Base-by-base conservation (phyloP, 2,797 vertebrate species). In the Hephaestus fuliginosus region DNA sequence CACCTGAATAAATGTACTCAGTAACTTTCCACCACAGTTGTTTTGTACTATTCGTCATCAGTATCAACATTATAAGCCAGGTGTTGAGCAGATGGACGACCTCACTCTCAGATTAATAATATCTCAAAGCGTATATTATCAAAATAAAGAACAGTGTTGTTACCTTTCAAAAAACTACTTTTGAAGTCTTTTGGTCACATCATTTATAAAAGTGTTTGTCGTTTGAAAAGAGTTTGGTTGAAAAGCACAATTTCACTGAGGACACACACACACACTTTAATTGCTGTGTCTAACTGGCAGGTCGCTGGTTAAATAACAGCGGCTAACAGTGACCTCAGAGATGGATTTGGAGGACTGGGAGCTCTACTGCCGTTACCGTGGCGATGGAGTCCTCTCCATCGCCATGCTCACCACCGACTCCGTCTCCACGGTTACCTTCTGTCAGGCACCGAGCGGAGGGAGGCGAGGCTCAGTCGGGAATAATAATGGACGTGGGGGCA, bases 341-440 rank as follows among this genome's bases (percentile, higher is more conserved):
- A 69, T 41, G 46, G 73, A 81, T 70, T 64, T 60, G 71, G 15
- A 88, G 41, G 65, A 61, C 64, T 83, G 78, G 71, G 78, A 84
- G 86, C 82, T 83, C 33, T 58, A 14, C 68, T 61, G 83, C 58
- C 0, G 91, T 94, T 92, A 62, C 93, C 85, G 43, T 74, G 90
- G 86, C 46, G 2, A 94, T 73, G 28, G 46, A 65, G 83, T 82
- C 78, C 76, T 76, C 70, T 76, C 66, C 84, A 57, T 92, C 72
- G 51, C 69, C 78, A 76, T 46, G 86, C 76, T 84, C 75, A 36
- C 71, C 78, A 66, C 77, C 66, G 13, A 83, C 88, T 82, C 76
- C 0, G 84, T 93, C 86, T 73, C 91, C 93, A 91, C 57, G 72
- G 92, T 83, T 70, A 92, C 84, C 9, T 63, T 61, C 41, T 75